Percentiles rank a stretch among this genome's conserved stretches.
These are phyloP conservation scores for Phallusia fumigata DNA, from an alignment of 23 tunicate genomes.

Conservation along the genomic window DNA sequence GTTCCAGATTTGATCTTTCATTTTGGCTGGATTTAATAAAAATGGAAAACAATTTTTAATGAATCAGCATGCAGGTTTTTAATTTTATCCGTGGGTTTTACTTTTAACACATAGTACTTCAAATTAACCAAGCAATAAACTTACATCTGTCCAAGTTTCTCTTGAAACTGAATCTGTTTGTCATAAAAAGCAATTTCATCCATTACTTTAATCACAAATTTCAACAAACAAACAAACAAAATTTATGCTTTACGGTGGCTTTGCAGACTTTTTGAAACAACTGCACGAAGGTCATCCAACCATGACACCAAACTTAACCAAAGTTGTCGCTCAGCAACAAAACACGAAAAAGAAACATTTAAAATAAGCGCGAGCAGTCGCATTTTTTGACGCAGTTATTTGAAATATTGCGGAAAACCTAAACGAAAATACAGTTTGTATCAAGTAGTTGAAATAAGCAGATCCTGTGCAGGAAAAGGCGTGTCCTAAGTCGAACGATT, in stretches of 20 bases:
- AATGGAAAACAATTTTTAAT: neutral
- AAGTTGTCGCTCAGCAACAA: neutral
- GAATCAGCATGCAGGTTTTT: too few relatives aligned
- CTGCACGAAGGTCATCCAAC: neutral
- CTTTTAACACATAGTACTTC: too few relatives aligned
- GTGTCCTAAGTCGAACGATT: too few relatives aligned
- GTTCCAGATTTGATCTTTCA: constrained; percentile 51
- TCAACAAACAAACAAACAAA: neutral
- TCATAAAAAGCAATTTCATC: constrained; percentile 63
- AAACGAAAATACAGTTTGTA: too few relatives aligned
- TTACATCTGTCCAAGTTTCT: constrained; percentile 56
- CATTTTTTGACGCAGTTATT: too few relatives aligned
- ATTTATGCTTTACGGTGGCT: neutral
- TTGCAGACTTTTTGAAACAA: neutral
- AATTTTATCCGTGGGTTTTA: too few relatives aligned
- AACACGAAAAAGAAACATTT: too few relatives aligned
- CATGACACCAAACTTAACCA: neutral
- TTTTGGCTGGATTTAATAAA: constrained; percentile 38
- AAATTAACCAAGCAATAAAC: neutral
- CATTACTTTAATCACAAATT: constrained; percentile 12
- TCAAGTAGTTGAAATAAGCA: too few relatives aligned
- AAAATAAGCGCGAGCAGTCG: too few relatives aligned
- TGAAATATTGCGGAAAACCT: too few relatives aligned
- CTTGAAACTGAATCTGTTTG: constrained; percentile 58
- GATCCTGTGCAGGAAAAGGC: too few relatives aligned